Evolutionary conservation across 2,113 vertebrate species (phyloP).

Genomic region (Romanogobio albipinnatus): DNA sequence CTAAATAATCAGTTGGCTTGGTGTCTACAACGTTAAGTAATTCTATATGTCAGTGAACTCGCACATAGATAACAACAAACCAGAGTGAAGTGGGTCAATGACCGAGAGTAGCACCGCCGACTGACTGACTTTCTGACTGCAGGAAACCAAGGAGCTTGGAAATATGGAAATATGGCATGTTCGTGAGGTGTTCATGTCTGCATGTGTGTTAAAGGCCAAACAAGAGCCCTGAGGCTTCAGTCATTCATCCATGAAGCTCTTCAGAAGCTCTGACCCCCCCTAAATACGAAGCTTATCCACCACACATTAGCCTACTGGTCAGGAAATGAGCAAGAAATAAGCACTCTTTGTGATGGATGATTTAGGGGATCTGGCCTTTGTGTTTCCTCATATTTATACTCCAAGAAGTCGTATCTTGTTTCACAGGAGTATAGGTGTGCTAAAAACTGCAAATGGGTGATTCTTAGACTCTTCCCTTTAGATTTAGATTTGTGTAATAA

Average conservation of each 20-base stretch:
- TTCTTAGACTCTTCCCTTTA: no score
- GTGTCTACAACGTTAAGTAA: neutral
- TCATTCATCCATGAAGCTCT: neutral
- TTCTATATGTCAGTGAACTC: conserved; percentile 18
- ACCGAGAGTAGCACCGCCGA: conserved; percentile 60
- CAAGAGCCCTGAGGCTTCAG: neutral
- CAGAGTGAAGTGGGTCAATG: conserved; percentile 69
- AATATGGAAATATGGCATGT: neutral
- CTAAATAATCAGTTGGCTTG: neutral
- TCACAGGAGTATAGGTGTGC: no score
- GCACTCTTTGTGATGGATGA: no score
- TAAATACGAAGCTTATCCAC: no score
- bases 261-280: neutral
- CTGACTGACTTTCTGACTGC: conserved; percentile 37
- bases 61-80: conserved; percentile 8
- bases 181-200: no score
- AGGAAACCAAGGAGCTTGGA: neutral
- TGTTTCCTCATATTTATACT: no score
- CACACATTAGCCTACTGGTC: no score
- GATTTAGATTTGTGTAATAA: no score
- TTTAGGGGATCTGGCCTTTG: no score
- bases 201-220: neutral
- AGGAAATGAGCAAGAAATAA: no score
- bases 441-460: no score
- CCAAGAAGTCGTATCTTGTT: no score